Base-by-base conservation (phyloP, 2,888 invertebrate species). In the Salticus scenicus region DNA sequence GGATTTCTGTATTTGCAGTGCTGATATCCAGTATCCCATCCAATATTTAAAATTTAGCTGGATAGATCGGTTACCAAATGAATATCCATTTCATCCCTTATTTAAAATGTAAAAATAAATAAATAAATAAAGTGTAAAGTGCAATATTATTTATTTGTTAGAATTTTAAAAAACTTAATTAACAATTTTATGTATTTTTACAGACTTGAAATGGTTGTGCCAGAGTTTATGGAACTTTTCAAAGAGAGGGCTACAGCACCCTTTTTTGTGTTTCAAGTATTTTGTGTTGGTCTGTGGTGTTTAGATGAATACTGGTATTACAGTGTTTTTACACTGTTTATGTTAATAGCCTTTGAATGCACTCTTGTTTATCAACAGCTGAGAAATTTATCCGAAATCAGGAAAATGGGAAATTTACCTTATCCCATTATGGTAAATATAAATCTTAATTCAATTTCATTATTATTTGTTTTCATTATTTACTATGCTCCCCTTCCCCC, bases 241-340 rank as follows among this genome's bases (percentile, higher is more conserved):
- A 96, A 95, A 89, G 99, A 99, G 92, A 93, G 99, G 89, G 99
- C 99, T 0, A 98, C 99, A 0, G 99, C 99, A 0, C 99, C 99
- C 0, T 99, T 99, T 92, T 99, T 99, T 92, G 98, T 99, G 5
- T 99, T 99, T 92, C 99, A 99, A 95, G 97, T 99, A 82, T 99
- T 99, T 91, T 99, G 99, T 90, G 99, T 99, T 67, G 96, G 95
- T 14, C 93, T 99, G 1, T 99, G 99, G 99, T 99, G 99, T 92
- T 93, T 99, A 89, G 99, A 99, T 91, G 98, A 98, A 91, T 99
- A 98, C 92, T 98, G 98, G 98, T 92, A 98, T 91, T 99, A 98
- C 91, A 98, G 97, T 76, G 94, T 99, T 85, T 98, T 99, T 91
- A 99, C 99, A 0, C 93, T 99, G 0, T 94, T 97, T 75, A 98